Evolutionary conservation across 2,797 vertebrate species (phyloP), one percentile per base, ranked within the genome.

Genomic region (Bradypus variegatus): DNA sequence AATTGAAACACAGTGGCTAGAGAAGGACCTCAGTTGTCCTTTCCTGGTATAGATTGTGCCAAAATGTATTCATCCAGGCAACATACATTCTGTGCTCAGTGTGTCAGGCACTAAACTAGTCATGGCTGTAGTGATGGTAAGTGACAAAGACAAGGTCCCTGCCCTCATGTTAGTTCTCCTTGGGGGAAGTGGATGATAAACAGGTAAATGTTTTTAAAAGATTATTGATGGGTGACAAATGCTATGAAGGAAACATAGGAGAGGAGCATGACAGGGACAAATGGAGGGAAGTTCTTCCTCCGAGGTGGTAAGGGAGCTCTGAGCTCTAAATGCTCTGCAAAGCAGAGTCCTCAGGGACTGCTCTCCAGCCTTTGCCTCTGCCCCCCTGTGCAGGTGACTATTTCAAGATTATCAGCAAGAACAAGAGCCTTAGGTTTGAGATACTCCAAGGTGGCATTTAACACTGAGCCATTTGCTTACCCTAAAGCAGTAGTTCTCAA

Each of bases 241-340:
- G n/a, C 16, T 23, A 13, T 41, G 21, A 65, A 82, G 15, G 23
- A 91, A 65, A 85, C 13, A 45, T 16, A 31, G 58, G 3, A 80
- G 53, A 77, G 55, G 55, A 21, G 16, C 2, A 0, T 36, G 55
- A 14, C 4, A 5, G 25, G 38, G 33, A 29, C 36, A 25, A 5
- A n/a, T 3, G 8, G n/a, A 73, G 14, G 45, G 29, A 33, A 31
- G 5, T 2, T 27, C 3, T 53, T 33, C 5, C 33, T 11, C 18
- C 31, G 31, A 6, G 41, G n/a, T 78, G 62, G 14, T 7, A 23
- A 29, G 4, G 29, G 25, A 11, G 5, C 23, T 2, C 55, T 25
- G 15, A 79, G 33, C 50, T 29, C 29, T 11, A 8, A 53, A 23
- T 1, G 0, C 11, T 2, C 36, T 13, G 12, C 1, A 33, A 10